Evolutionary conservation across 2,888 invertebrate genomes (phyloP).

Genomic region (Leucania comma): DNA sequence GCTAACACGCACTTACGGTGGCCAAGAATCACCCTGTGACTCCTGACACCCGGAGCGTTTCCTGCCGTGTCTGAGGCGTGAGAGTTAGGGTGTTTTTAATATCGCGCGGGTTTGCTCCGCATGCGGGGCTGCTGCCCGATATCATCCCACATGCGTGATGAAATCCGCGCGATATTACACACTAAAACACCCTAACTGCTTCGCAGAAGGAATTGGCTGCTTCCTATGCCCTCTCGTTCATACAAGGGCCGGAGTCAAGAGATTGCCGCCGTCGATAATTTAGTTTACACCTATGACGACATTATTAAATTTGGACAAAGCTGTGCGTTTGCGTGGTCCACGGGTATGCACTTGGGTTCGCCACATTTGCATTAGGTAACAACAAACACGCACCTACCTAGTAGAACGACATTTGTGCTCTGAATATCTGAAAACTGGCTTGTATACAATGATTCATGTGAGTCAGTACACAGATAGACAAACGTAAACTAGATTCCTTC

Average conservation of each 20-base stretch:
- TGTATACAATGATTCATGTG: conserved; percentile 58
- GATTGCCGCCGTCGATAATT: not conserved
- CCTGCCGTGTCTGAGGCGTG: no score
- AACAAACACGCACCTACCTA: conserved; percentile 60
- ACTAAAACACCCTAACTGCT: no score
- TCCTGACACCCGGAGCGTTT: no score
- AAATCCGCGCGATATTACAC: no score
- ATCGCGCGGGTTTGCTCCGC: no score
- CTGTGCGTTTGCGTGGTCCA: conserved; percentile 20
- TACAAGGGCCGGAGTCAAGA: not conserved
- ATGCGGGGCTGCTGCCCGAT: no score
- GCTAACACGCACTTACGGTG: no score
- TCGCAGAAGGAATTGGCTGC: no score
- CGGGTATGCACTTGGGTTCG: conserved; percentile 53
- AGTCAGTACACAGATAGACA: conserved; percentile 44
- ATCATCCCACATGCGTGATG: no score
- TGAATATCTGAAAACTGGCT: conserved; percentile 69
- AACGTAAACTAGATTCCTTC: conserved; percentile 57
- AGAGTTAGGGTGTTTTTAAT: no score
- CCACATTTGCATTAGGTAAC: conserved; percentile 60
- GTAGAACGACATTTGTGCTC: conserved; percentile 68
- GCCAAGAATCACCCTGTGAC: no score
- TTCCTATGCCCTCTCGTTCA: not conserved
- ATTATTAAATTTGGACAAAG: not conserved
- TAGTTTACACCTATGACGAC: not conserved